Percentiles rank a stretch among this genome's conserved stretches.
phyloP scores from a whole-genome alignment of 2,113 vertebrate species.

The Semnopithecus entellus region DNA sequence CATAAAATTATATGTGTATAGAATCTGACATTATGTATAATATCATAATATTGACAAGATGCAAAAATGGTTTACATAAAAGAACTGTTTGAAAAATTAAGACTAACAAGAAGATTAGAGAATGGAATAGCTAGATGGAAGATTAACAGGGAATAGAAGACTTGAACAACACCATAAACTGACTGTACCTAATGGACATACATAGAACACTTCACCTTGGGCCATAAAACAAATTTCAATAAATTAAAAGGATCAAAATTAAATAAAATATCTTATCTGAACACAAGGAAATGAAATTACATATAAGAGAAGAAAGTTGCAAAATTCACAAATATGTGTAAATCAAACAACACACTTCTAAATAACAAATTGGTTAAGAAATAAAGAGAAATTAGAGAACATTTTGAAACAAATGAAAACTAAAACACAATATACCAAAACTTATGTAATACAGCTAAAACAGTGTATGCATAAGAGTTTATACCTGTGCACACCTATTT shows the following conservation, averaged over 20 bases:
- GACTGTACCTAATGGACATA: neutral
- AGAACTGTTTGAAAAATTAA: neutral
- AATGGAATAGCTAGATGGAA: neutral
- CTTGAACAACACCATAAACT: neutral
- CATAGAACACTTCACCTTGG: neutral
- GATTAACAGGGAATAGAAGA: neutral
- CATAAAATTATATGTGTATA: neutral
- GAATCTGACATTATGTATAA: neutral
- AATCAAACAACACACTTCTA: neutral
- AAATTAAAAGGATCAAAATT: neutral
- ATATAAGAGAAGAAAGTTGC: neutral
- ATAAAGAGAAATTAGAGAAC: neutral
- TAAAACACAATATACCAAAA: neutral
- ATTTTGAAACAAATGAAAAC: neutral
- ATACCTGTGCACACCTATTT: neutral
- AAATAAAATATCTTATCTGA: neutral
- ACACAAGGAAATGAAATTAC: neutral
- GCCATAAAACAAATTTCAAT: neutral
- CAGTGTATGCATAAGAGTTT: neutral
- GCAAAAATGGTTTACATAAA: neutral
- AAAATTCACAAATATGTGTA: neutral
- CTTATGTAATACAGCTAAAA: neutral
- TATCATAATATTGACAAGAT: neutral
- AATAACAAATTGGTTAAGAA: neutral
- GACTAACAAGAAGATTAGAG: neutral